Conservation (phyloP, 2,797 vertebrate genomes). For the Emydoidea blandingii region DNA sequence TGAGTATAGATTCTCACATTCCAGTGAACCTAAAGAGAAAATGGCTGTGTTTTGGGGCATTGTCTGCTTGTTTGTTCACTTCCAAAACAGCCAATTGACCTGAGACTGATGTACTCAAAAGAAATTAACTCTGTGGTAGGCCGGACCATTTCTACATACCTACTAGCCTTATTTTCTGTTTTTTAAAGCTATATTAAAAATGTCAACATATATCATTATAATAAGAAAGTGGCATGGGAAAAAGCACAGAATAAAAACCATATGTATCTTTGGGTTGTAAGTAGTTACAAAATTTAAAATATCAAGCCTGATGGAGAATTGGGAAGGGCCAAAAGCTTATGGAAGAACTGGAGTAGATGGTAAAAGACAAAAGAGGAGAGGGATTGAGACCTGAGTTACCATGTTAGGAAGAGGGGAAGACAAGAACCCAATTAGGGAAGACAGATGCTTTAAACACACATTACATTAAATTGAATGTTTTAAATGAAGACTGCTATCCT, state of each 20-base stretch:
- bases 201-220: no score
- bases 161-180: neutral
- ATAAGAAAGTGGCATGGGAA: neutral
- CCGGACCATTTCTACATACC: neutral
- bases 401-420: neutral
- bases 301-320: rapidly evolving
- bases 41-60: no score
- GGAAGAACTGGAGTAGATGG: neutral
- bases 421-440: no score
- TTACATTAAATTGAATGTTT: neutral
- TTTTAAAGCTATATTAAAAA: neutral
- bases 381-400: neutral
- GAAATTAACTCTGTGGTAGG: neutral
- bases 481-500: slow-evolving; percentile 7
- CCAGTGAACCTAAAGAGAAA: no score
- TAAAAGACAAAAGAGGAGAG: neutral
- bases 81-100: no score
- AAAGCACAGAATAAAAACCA: neutral
- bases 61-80: no score
- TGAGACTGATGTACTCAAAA: no score
- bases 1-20: no score
- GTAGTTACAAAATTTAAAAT: neutral
- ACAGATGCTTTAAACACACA: neutral
- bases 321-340: neutral
- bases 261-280: neutral